Base-by-base conservation (phyloP, 2,797 vertebrate species). In the Xenopus petersii region DNA sequence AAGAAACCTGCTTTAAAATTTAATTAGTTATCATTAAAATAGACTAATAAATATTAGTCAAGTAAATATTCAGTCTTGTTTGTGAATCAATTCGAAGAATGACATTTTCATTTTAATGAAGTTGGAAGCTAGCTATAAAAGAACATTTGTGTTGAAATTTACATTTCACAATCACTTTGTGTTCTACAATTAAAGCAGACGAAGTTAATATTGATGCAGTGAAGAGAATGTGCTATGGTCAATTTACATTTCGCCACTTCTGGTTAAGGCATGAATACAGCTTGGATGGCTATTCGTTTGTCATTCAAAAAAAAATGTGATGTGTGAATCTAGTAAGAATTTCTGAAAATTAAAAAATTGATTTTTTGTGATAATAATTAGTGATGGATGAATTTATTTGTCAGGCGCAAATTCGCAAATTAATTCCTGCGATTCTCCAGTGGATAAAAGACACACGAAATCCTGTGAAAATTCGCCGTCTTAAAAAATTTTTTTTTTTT, bases 41-140 rank as follows among this genome's bases (percentile, higher is more conserved):
- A 74, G 60, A 73, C 12, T 1, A 0, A 77, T 21, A 21, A 21
- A 21, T 21, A 21, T 21, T 21, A 21, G 21, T 81, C 77, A 82
- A 61, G 67, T 85, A 82, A 74, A 78, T 82, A 80, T 80, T 81
- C 74, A 59, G 36, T 12, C 60, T 71, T 81, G 75, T 83, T 81
- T 65, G 77, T 76, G 80, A 83, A 81, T 83, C 77, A 69, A 82
- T 77, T 80, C 72, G 68, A 13, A 77, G 64, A 74, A 72, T 65
- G 70, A 47, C 55, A 67, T 82, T 87, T 85, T 87, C 70, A 81
- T 82, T 81, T 82, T 81, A 80, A 80, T 83, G 59, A 81, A 80
- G 80, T 62, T 74, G 77, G 82, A 60, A 80, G 76, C 83, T 75
- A 80, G 75, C 83, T 82, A 79, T 79, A 24, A 73, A 79, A 79